Evolutionary conservation across 2,888 invertebrate species (phyloP).

Genomic region (Lacanobia oleracea): DNA sequence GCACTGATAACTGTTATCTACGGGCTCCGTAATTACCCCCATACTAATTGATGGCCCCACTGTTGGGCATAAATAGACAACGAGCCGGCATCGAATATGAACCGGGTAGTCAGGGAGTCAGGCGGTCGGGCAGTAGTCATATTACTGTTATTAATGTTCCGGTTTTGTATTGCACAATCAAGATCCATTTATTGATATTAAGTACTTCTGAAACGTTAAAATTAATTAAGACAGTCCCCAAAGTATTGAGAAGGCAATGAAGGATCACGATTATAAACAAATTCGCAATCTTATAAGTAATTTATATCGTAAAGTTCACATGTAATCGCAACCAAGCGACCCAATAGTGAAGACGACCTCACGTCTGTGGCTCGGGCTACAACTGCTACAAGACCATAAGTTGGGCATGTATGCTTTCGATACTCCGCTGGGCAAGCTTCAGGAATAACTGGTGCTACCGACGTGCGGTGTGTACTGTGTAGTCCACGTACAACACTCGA

Average conservation of each 20-base stretch:
- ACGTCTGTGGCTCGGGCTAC: too few relatives aligned
- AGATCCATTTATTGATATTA: background rate
- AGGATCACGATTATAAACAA: too few relatives aligned
- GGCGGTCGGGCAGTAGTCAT: background rate
- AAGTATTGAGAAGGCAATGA: background rate
- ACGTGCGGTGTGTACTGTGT: too few relatives aligned
- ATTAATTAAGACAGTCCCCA: background rate
- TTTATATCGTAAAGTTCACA: too few relatives aligned
- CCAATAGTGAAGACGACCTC: too few relatives aligned
- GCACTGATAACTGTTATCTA: constrained; percentile 65
- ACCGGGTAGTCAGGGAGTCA: background rate
- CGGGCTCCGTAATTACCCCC: constrained; percentile 61
- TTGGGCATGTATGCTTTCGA: too few relatives aligned
- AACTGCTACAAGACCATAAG: too few relatives aligned
- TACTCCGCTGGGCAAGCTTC: too few relatives aligned
- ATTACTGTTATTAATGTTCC: background rate
- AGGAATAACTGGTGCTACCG: too few relatives aligned
- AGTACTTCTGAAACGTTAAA: background rate
- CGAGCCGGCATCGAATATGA: background rate
- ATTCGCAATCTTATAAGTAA: too few relatives aligned
- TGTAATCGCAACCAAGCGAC: too few relatives aligned
- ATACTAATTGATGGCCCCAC: constrained; percentile 42
- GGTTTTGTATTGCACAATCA: background rate
- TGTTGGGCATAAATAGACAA: constrained; percentile 15
- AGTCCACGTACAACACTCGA: background rate